These are phyloP conservation scores for Zaprionus africanus DNA, from an alignment of 1,140 invertebrate genomes.

Conservation along the genomic window DNA sequence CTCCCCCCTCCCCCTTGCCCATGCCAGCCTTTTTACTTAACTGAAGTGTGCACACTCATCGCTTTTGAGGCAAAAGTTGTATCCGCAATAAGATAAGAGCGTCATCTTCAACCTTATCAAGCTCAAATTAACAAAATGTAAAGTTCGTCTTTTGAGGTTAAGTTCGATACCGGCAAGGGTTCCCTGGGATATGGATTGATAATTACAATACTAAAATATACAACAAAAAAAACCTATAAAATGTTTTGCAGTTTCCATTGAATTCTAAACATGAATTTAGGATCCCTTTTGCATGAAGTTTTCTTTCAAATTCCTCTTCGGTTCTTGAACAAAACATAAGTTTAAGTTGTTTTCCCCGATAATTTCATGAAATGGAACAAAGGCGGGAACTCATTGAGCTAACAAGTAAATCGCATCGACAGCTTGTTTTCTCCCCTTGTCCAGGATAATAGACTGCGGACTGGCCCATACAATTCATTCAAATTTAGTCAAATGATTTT, in stretches of 20 bases:
- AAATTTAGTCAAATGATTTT: constrained; percentile 43
- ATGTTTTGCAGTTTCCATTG: background rate
- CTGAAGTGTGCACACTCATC: constrained; percentile 9
- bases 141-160: background rate
- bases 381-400: background rate
- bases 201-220: background rate
- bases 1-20: background rate
- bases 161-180: background rate
- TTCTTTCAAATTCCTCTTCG: background rate
- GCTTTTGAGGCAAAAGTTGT: constrained; percentile 1
- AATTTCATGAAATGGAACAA: constrained; percentile 2
- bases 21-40: background rate
- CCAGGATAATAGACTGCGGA: constrained; percentile 2
- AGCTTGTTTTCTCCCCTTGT: constrained; percentile 4
- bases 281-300: background rate
- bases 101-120: background rate
- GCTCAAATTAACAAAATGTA: background rate
- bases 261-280: background rate
- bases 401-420: constrained; percentile 5
- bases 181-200: background rate
- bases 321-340: background rate
- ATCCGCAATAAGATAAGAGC: background rate
- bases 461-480: constrained; percentile 13
- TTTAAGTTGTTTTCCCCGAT: background rate
- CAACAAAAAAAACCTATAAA: background rate